A percentile compares a stretch with the other conserved stretches of the same genome.
Evolutionary conservation across 2,888 invertebrate genomes (phyloP).

Genomic region (Horisme vitalbata): DNA sequence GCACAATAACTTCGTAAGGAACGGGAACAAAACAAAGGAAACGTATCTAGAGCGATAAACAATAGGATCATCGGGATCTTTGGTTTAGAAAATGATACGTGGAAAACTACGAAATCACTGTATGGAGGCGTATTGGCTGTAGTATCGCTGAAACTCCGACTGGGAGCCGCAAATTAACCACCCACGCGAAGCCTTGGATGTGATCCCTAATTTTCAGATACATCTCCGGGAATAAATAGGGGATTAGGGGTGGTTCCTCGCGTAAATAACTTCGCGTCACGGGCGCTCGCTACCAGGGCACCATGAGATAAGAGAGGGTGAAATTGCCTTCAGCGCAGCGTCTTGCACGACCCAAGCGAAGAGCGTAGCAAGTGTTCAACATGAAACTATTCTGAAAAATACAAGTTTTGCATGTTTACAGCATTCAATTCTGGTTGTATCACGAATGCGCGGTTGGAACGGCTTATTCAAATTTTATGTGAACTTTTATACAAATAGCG

Average conservation of each 20-base stretch:
- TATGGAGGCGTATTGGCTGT: constrained; percentile 43
- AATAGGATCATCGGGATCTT: constrained; percentile 15
- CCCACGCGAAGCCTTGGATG: constrained; percentile 53
- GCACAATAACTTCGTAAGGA: constrained; percentile 28
- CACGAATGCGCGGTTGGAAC: constrained; percentile 31
- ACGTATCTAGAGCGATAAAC: constrained; percentile 14
- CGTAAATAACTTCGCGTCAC: constrained; percentile 80
- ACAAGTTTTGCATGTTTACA: constrained; percentile 34
- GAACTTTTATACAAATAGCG: constrained; percentile 36
- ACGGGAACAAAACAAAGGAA: constrained; percentile 22
- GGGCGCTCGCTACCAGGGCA: constrained; percentile 53
- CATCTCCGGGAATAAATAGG: constrained; percentile 80
- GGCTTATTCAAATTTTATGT: constrained; percentile 38
- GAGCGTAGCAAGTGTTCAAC: constrained; percentile 35
- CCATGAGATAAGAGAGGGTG: constrained; percentile 69
- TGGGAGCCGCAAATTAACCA: constrained; percentile 73
- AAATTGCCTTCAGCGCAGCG: constrained; percentile 63
- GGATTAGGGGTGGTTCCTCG: constrained; percentile 75
- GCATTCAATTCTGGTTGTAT: constrained; percentile 36
- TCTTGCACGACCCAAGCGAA: constrained; percentile 37
- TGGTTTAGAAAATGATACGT: constrained; percentile 3
- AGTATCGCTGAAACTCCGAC: constrained; percentile 35
- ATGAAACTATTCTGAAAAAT: constrained; percentile 29
- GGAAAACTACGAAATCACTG: constrained; percentile 35
- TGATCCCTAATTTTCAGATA: constrained; percentile 83